Evolutionary conservation across 2,113 vertebrate genomes (phyloP).

Genomic region (Neolamprologus sp.): DNA sequence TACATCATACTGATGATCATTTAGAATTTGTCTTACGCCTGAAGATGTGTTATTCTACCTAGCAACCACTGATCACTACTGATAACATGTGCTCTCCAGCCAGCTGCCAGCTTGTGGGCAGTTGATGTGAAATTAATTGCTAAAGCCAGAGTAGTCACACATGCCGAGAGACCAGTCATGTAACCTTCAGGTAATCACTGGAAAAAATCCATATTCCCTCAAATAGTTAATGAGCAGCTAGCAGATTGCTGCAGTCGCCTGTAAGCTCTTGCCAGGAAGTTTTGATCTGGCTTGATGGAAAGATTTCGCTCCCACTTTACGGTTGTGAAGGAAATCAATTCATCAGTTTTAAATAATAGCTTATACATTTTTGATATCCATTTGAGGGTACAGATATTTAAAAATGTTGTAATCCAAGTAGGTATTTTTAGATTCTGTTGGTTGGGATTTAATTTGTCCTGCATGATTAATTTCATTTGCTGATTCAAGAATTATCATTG

Average conservation of each 20-base stretch:
- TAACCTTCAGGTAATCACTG: background rate
- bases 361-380: rapidly evolving
- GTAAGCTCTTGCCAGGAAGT: rapidly evolving
- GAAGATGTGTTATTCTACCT: background rate
- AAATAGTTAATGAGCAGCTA: background rate
- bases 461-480: background rate
- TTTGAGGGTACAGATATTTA: background rate
- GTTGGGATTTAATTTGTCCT: background rate
- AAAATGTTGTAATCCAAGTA: background rate
- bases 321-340: background rate
- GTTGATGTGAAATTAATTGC: background rate
- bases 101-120: background rate
- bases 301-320: rapidly evolving
- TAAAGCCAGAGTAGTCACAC: background rate
- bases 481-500: background rate
- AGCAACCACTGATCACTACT: background rate
- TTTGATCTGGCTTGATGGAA: background rate
- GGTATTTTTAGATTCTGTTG: background rate
- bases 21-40: background rate
- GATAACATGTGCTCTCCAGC: background rate
- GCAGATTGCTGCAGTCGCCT: background rate
- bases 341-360: rapidly evolving
- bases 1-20: background rate
- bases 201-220: background rate
- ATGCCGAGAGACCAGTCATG: background rate